These are phyloP conservation scores for Dicyrtoma fusca DNA, from an alignment of 2,888 invertebrate genomes.

Conservation along the genomic window DNA sequence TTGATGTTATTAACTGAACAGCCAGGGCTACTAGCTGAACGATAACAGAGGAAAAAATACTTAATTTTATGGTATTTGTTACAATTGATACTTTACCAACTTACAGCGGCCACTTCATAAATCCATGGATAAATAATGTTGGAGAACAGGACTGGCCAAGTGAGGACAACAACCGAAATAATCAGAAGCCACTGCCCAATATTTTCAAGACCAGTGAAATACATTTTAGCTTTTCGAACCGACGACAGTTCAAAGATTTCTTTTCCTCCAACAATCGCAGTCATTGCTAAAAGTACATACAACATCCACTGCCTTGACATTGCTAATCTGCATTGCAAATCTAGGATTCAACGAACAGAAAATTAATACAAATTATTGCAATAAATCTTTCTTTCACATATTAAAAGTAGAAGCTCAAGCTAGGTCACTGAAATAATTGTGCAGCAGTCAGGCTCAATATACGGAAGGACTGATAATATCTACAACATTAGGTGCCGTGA, in stretches of 20 bases:
- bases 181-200: constrained; percentile 33
- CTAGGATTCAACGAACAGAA: background rate
- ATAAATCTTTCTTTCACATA: background rate
- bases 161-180: constrained; percentile 8
- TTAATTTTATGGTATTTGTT: too few relatives aligned
- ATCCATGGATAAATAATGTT: constrained; percentile 11
- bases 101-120: constrained; percentile 36
- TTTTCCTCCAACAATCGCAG: constrained; percentile 13
- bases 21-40: too few relatives aligned
- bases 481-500: too few relatives aligned
- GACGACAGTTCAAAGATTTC: constrained; percentile 33
- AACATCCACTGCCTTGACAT: constrained; percentile 4
- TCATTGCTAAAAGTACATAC: constrained; percentile 2
- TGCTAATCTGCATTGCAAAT: background rate
- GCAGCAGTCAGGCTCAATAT: too few relatives aligned
- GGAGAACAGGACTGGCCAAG: constrained; percentile 13
- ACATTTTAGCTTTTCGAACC: constrained; percentile 4
- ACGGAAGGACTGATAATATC: too few relatives aligned
- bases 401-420: too few relatives aligned
- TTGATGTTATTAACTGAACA: too few relatives aligned
- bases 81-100: background rate
- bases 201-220: constrained; percentile 33
- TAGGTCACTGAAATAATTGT: too few relatives aligned
- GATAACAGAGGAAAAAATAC: too few relatives aligned
- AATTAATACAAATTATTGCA: background rate